A percentile compares a stretch with the other conserved stretches of the same genome.
Conservation (phyloP, 2,113 vertebrate genomes). For the Halcyon senegalensis region DNA sequence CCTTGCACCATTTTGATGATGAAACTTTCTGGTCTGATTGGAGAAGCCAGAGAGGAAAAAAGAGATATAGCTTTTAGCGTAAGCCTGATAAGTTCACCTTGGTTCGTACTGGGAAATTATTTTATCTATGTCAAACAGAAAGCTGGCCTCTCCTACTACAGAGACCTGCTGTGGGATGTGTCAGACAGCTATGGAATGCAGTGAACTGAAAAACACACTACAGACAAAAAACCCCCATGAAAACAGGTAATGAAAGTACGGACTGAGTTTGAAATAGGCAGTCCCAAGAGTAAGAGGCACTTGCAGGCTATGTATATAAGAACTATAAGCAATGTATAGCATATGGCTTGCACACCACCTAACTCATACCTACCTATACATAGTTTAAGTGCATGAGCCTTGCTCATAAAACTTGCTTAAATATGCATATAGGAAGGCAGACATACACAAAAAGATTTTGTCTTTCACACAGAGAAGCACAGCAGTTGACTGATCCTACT, state of each 20-base stretch:
- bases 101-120: background rate
- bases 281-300: background rate
- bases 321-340: background rate
- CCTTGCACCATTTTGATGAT: background rate
- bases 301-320: background rate
- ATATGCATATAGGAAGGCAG: background rate
- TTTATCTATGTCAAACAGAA: background rate
- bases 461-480: background rate
- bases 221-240: background rate
- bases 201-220: background rate
- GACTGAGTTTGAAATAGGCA: background rate
- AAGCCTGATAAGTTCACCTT: background rate
- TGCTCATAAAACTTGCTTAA: background rate
- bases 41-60: background rate
- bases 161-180: fast-evolving
- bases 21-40: background rate
- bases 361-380: background rate
- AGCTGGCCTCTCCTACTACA: background rate
- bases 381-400: background rate
- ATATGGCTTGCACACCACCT: background rate
- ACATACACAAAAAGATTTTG: background rate
- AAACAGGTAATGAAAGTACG: background rate
- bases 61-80: background rate
- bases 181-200: background rate
- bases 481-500: background rate